Conservation (phyloP, 2,797 vertebrate genomes). For the Serranus cabrilla region DNA sequence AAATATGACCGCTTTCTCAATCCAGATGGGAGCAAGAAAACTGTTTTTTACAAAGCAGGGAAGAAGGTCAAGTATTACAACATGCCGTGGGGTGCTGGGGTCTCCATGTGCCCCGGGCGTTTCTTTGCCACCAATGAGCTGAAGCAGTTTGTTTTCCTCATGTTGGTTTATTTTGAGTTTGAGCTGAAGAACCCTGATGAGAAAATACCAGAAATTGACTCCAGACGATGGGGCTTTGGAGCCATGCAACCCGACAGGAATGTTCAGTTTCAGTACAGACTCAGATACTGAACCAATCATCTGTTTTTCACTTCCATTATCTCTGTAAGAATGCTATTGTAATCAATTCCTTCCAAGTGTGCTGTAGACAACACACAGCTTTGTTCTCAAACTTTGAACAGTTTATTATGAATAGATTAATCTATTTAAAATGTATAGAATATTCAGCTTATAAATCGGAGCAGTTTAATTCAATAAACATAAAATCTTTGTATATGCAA, state of each 20-base stretch:
- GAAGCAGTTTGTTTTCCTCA: slow-evolving; percentile 92
- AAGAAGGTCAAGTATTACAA: slow-evolving; percentile 89
- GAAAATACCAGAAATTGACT: slow-evolving; percentile 84
- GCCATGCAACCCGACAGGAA: slow-evolving; percentile 88
- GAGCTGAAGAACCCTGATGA: slow-evolving; percentile 86
- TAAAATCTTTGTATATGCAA: background rate
- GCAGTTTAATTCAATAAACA: background rate
- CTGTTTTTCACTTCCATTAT: background rate
- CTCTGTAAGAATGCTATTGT: background rate
- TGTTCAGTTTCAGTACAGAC: slow-evolving; percentile 87
- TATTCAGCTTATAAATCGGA: background rate
- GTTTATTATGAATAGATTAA: background rate
- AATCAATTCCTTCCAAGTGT: too few species aligned
- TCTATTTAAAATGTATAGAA: too few species aligned
- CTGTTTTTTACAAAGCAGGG: slow-evolving; percentile 89
- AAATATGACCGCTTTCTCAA: slow-evolving; percentile 92
- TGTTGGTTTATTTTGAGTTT: slow-evolving; percentile 91
- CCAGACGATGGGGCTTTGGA: slow-evolving; percentile 90
- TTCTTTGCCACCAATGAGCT: slow-evolving; percentile 92
- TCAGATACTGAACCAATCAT: slow-evolving; percentile 61
- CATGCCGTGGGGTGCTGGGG: slow-evolving; percentile 94
- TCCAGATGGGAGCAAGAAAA: slow-evolving; percentile 86
- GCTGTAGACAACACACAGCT: too few species aligned
- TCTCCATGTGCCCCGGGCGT: slow-evolving; percentile 91
- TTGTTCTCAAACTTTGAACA: background rate